Conservation (phyloP, 2,113 vertebrate genomes). For the Elgaria multicarinata region DNA sequence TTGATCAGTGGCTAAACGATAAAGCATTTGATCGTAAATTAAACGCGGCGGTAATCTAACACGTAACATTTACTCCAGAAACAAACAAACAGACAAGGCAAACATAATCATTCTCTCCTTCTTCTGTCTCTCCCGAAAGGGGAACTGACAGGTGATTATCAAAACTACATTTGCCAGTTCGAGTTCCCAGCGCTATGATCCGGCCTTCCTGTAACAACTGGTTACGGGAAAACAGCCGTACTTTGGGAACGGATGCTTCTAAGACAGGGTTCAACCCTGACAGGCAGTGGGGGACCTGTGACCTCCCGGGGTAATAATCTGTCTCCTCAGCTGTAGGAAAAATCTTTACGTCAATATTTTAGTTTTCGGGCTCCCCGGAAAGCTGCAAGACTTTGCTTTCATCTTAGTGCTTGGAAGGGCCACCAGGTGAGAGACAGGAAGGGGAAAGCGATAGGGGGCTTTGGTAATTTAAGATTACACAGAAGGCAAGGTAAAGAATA, state of each 20-base stretch:
- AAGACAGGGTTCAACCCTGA: constrained; percentile 21
- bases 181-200: constrained; percentile 17
- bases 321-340: constrained; percentile 22
- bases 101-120: not conserved
- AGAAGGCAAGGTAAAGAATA: constrained; percentile 41
- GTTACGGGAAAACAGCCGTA: fast-evolving
- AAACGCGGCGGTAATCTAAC: constrained; percentile 3
- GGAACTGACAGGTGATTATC: not conserved
- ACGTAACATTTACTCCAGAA: not conserved
- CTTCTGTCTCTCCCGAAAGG: not conserved
- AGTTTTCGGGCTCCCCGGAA: constrained; percentile 1
- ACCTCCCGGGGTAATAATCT: not conserved
- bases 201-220: not conserved
- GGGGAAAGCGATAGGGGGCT: constrained; percentile 11
- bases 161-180: not conserved
- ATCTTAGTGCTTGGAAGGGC: constrained; percentile 11
- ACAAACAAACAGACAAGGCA: not conserved
- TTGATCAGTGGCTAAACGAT: constrained; percentile 1
- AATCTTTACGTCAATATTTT: not conserved
- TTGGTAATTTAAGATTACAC: constrained; percentile 8
- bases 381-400: not conserved
- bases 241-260: not conserved
- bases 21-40: not conserved
- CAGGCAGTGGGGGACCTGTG: not conserved
- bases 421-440: constrained; percentile 25